Percentiles rank a stretch among this genome's conserved stretches.
Evolutionary conservation across 2,888 invertebrate species (phyloP).

Genomic region (Amphipyra berbera): DNA sequence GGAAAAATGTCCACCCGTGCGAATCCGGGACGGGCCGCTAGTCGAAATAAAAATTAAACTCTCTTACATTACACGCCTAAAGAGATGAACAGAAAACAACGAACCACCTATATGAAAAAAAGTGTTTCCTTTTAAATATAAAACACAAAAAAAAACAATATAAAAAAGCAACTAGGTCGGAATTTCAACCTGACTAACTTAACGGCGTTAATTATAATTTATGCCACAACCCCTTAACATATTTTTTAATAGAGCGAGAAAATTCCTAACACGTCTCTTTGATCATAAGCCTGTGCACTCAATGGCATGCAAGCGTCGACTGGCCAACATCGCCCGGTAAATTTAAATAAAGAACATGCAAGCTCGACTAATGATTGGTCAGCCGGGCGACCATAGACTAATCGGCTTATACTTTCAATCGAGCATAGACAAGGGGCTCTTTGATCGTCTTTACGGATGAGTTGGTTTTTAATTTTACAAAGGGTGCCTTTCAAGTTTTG

Average conservation of each 20-base stretch:
- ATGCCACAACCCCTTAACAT: slow-evolving; percentile 12
- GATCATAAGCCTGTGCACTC: slow-evolving; percentile 60
- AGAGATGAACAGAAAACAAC: too few relatives aligned
- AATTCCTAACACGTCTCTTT: slow-evolving; percentile 45
- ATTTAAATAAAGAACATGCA: slow-evolving; percentile 79
- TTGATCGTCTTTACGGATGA: slow-evolving; percentile 76
- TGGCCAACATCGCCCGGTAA: slow-evolving; percentile 65
- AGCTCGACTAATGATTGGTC: slow-evolving; percentile 79
- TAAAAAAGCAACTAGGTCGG: slow-evolving; percentile 42
- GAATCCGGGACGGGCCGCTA: too few relatives aligned
- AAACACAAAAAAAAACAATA: slow-evolving; percentile 29
- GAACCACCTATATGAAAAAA: background rate
- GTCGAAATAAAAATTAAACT: too few relatives aligned
- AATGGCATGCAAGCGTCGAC: slow-evolving; percentile 59
- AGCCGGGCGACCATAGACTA: slow-evolving; percentile 77
- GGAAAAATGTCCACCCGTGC: too few relatives aligned
- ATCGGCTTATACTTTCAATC: slow-evolving; percentile 77
- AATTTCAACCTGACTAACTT: slow-evolving; percentile 44
- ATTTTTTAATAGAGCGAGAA: slow-evolving; percentile 68
- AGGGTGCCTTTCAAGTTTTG: slow-evolving; percentile 51
- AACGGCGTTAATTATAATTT: slow-evolving; percentile 24
- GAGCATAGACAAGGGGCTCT: slow-evolving; percentile 72
- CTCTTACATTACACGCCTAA: too few relatives aligned
- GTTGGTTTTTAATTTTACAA: slow-evolving; percentile 74
- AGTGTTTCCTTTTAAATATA: background rate